Evolutionary conservation across 2,888 invertebrate species (phyloP), one percentile per base, ranked within the genome.

Genomic region (Nesidiocoris tenuis): DNA sequence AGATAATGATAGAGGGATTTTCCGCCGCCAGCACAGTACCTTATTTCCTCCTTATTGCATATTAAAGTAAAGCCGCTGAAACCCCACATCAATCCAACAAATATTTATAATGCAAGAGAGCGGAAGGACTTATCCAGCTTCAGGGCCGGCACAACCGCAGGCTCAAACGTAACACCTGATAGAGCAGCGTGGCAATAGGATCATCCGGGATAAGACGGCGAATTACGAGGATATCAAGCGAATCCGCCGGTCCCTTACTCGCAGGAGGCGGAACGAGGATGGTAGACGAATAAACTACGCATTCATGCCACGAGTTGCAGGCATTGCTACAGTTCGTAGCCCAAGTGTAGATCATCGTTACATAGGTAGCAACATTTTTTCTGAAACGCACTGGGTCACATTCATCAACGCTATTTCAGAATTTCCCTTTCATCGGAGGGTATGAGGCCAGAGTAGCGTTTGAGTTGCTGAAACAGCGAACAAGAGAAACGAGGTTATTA

Each of bases 151-250:
- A 7, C 5, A n/a, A 22, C 23, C 17, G n/a, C 39, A 24, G 24
- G 65, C 70, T 23, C 70, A 70, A 70, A 39, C 57, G 70, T 59
- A 70, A 59, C 70, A 59, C 70, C 70, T 23, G 70, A 70, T 70
- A 17, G 59, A 70, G 59, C 17, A 2, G 65, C 39, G 39, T 12
- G n/a, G 39, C n/a, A 18, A 65, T 18, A 18, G 59, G 70, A 70
- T 68, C 68, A 68, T 68, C 68, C 56, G 68, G 22, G 68, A 68
- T 67, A 54, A 67, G 39, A n/a, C 67, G 21, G 55, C 21, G 23
- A 56, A 19, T 21, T 67, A 67, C 67, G 22, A 56, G 39, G 39
- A 39, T 39, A 39, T 12, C 39, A 12, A 39, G 39, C 39, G 39
- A 39, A 39, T 39, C 39, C 39, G 12, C 39, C 12, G 39, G 5